Percentiles rank a stretch among this genome's conserved stretches.
phyloP scores from a whole-genome alignment of 2,113 vertebrate genomes.

The Micromys minutus region DNA sequence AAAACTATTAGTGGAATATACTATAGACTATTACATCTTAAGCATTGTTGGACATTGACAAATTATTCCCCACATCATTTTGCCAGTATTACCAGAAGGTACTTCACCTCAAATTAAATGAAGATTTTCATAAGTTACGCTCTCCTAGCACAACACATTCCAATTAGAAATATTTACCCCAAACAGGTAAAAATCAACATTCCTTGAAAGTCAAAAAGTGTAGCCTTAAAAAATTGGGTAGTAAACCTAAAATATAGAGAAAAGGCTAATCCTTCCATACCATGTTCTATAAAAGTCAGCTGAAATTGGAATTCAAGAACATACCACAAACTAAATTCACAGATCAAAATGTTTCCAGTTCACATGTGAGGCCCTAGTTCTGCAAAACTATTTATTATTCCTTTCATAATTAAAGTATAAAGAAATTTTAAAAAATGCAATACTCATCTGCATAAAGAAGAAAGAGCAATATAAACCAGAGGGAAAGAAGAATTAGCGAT shows the following conservation, averaged over 20 bases:
- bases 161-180: constrained; percentile 24
- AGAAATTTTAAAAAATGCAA: not conserved
- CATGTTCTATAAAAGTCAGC: not conserved
- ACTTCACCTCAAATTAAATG: not conserved
- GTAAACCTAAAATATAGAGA: not conserved
- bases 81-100: not conserved
- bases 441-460: not conserved
- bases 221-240: not conserved
- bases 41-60: not conserved
- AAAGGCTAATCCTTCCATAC: not conserved
- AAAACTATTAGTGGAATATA: not conserved
- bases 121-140: not conserved
- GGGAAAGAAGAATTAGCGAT: not conserved
- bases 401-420: not conserved
- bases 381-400: not conserved
- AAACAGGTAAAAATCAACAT: constrained; percentile 40
- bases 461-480: not conserved
- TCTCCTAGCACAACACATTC: not conserved
- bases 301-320: not conserved
- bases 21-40: not conserved
- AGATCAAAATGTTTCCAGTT: not conserved
- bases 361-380: not conserved
- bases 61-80: not conserved
- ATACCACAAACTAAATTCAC: not conserved
- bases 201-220: constrained; percentile 17